Base-by-base conservation (phyloP, 2,113 vertebrate genomes). In the Tragelaphus scriptus region DNA sequence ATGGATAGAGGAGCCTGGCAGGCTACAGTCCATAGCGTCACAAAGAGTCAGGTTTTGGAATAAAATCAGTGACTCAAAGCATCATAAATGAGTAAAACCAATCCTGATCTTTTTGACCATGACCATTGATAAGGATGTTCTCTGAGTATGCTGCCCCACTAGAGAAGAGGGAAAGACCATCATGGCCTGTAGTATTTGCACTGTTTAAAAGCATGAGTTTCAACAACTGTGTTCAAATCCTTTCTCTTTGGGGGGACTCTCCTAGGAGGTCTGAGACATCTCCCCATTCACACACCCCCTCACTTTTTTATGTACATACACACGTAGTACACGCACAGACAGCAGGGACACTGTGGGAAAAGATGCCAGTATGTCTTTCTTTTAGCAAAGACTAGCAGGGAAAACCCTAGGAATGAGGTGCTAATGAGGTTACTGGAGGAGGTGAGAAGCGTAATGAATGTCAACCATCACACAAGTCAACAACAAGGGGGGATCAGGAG, bases 341-440 rank as follows among this genome's bases (percentile, higher is more conserved):
- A 32, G 30, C 92, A 95, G 59, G 40, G 23, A n/a, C 7, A 5
- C 88, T 89, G 40, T 85, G 23, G 81, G 68, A 59, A 91, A 17
- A 92, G 40, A 56, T 65, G 44, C 85, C 85, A 58, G 75, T 7
- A 88, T 11, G 11, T 75, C 53, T 55, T 81, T 90, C 47, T 95
- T 77, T 87, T 68, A 97, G 89, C 65, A 79, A 63, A 95, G 93
- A 63, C 47, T 56, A 86, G 47, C 44, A 21, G 49, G 51, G 89
- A 47, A 51, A 96, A 26, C 82, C 71, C 75, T 82, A 85, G 56
- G 55, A 59, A 80, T 55, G 75, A 85, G 40, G 85, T 95, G 85
- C 77, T 94, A 82, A 88, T 95, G 96, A 90, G 65, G 81, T 95
- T 86, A 14, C 26, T 30, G 26, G 75, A 9, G 88, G 92, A 88